Evolutionary conservation across 2,888 invertebrate genomes (phyloP), one percentile per base, ranked within the genome.

Genomic region (Stegana nigrithorax): DNA sequence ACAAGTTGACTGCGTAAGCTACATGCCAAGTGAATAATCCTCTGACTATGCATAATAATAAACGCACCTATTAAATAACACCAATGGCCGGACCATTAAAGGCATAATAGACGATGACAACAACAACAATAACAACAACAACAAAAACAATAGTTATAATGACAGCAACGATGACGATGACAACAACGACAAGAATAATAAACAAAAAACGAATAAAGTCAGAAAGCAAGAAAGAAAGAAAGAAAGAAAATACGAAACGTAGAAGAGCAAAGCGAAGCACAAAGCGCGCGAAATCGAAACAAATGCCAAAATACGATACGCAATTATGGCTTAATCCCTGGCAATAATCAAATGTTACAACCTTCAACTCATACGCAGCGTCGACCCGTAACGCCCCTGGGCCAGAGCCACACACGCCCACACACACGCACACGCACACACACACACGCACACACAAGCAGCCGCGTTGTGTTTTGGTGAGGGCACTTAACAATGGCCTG

Each of bases 321-420:
- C 75, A 75, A 75, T 75, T 75, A 77, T 75, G 68, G 73, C 73
- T 73, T 75, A 76, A 75, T 75, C 75, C 76, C 39, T 50, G 69
- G 62, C 70, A 72, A 75, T 75, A 76, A 73, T 75, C 75, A 75
- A 73, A 70, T 67, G 71, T 69, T 65, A 72, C 72, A 76, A 69
- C 73, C 73, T 69, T 70, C 53, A 59, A 45, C n/a, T n/a, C n/a
- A n/a, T 60, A 59, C 44, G 50, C 47, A 62, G 32, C 64, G 59
- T 70, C 64, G 71, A 67, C 66, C 67, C 21, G 12, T 29, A 25
- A 57, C n/a, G n/a, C n/a, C n/a, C n/a, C n/a, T 29, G 26, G 44
- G 5, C 57, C 7, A n/a, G 5, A 2, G 4, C 8, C 32, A 32
- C 3, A 32, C 32, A 32, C 32, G n/a, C 32, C 8, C 32, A 32